Conservation (phyloP, 2,113 vertebrate genomes). For the Dunckerocampus dactyliophorus region DNA sequence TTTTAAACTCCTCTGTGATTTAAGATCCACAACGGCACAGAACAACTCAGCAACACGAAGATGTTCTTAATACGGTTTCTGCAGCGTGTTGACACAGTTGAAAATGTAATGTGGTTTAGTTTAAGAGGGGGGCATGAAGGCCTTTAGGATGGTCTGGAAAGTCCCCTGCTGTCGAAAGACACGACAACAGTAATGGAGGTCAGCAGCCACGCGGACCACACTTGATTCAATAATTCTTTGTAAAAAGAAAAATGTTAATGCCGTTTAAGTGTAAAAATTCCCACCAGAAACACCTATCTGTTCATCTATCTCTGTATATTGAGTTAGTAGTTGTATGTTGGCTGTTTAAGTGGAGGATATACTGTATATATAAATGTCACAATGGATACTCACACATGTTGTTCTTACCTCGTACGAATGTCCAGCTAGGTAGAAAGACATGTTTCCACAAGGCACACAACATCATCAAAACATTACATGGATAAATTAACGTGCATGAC, state of each 20-base stretch:
- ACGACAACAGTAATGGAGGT: conserved; percentile 21
- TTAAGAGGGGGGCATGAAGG: conserved; percentile 18
- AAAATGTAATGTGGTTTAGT: conserved; percentile 53
- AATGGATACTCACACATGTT: too few species aligned
- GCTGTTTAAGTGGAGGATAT: too few species aligned
- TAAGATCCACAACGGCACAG: conserved; percentile 15
- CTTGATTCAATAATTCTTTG: conserved; percentile 44
- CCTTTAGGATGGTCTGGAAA: conserved; percentile 58
- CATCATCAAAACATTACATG: too few species aligned
- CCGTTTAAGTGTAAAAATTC: conserved; percentile 16
- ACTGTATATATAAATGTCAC: too few species aligned
- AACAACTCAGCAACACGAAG: conserved; percentile 17
- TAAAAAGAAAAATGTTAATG: conserved; percentile 35
- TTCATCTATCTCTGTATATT: too few species aligned
- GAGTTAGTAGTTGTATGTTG: too few species aligned
- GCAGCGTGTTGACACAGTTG: conserved; percentile 42
- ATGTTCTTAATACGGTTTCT: conserved; percentile 1
- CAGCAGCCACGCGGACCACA: conserved; percentile 7
- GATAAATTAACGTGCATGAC: too few species aligned
- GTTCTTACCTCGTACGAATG: too few species aligned
- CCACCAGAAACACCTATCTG: too few species aligned
- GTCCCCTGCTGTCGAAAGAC: conserved; percentile 37
- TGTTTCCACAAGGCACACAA: too few species aligned
- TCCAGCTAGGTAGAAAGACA: too few species aligned
- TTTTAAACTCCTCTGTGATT: conserved; percentile 36